Evolutionary conservation across 2,113 vertebrate genomes (phyloP).

Genomic region (Numida meleagris): DNA sequence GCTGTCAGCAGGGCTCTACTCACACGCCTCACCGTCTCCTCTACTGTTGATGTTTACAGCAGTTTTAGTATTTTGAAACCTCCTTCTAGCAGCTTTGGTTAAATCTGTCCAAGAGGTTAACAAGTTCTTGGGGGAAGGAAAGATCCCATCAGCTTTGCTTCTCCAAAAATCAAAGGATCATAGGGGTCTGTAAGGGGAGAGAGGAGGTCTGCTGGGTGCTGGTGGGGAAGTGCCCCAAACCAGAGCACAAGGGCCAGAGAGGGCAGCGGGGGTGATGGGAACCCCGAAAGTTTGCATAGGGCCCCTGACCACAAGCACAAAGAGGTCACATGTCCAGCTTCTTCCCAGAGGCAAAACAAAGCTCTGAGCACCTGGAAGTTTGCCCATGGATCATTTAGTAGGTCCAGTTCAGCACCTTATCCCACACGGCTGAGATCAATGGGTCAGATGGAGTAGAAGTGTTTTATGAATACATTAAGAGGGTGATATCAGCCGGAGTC

Average conservation of each 20-base stretch:
- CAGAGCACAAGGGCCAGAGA: background rate
- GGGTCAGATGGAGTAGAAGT: background rate
- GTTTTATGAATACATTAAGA: background rate
- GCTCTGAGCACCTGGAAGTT: background rate
- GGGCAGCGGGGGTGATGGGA: background rate
- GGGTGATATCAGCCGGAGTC: background rate
- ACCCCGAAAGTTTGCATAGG: background rate
- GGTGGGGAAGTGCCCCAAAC: background rate
- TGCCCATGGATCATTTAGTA: background rate
- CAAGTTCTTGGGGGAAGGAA: background rate
- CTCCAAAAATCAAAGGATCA: fast-evolving
- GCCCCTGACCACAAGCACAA: background rate
- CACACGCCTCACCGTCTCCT: background rate
- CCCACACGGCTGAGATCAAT: background rate
- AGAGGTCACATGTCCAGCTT: background rate
- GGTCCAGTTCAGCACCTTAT: background rate
- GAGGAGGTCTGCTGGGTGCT: background rate
- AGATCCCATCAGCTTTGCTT: background rate
- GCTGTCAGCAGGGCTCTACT: background rate
- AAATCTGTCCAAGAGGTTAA: background rate
- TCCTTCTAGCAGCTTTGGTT: background rate
- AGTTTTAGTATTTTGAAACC: background rate
- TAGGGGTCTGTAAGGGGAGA: fast-evolving
- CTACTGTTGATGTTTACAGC: background rate
- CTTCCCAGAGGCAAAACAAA: background rate